phyloP scores from a whole-genome alignment of 2,888 invertebrate species.

The Pegoplata infirma region DNA sequence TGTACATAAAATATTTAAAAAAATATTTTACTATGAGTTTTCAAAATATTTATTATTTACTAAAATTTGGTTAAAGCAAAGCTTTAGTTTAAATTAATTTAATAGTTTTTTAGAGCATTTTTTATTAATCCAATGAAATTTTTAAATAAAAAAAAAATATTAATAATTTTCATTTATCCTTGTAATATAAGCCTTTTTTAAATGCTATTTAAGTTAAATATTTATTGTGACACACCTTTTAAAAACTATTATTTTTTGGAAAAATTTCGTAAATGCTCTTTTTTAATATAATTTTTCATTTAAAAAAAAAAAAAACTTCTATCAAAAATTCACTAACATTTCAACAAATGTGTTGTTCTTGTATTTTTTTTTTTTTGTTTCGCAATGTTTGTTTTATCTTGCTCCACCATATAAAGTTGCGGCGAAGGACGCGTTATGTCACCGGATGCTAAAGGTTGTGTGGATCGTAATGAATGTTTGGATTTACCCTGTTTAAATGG shows the following conservation, averaged over 20 bases:
- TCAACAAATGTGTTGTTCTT: constrained; percentile 15
- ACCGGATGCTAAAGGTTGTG: constrained; percentile 93
- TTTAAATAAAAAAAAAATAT: too few species aligned
- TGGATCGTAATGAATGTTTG: constrained; percentile 96
- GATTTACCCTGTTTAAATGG: constrained; percentile 96
- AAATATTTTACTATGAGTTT: too few species aligned
- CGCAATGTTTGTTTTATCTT: not conserved
- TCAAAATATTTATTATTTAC: too few species aligned
- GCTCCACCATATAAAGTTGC: constrained; percentile 83
- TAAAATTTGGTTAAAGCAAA: too few species aligned
- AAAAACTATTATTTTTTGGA: too few species aligned
- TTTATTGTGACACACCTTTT: not conserved
- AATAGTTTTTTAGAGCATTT: too few species aligned
- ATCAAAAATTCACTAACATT: not conserved
- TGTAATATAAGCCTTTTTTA: too few species aligned
- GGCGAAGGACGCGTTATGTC: constrained; percentile 95
- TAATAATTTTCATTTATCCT: too few species aligned
- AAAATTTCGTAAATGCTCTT: not conserved
- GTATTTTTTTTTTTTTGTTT: constrained; percentile 34
- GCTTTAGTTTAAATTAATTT: too few species aligned
- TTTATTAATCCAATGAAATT: too few species aligned
- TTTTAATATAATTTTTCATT: not conserved
- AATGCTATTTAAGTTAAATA: not conserved
- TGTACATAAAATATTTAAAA: too few species aligned
- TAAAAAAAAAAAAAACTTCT: not conserved